phyloP scores from a whole-genome alignment of 2,797 vertebrate species.

The Halcyon smyrnensis region DNA sequence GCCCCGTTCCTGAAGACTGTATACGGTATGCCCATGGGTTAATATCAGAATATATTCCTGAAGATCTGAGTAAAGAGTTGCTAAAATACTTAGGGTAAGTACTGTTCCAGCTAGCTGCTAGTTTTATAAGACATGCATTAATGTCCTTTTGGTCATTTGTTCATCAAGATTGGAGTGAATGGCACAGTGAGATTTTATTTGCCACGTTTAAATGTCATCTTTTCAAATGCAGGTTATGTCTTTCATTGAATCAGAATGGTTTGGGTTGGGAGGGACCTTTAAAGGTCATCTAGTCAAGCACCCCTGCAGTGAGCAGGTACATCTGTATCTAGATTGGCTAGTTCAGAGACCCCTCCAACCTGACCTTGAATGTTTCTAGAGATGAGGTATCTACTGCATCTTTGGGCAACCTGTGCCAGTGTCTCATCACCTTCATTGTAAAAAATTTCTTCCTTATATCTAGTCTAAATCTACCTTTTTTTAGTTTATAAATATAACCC shows the following conservation, averaged over 20 bases:
- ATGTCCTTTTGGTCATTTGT: neutral
- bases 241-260: neutral
- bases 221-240: neutral
- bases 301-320: neutral
- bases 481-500: neutral
- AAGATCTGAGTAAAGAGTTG: slow-evolving; percentile 88
- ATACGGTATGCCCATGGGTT: slow-evolving; percentile 93
- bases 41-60: slow-evolving; percentile 92
- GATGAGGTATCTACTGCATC: neutral
- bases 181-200: neutral
- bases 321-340: neutral
- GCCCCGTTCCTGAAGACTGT: slow-evolving; percentile 83
- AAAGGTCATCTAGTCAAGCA: neutral
- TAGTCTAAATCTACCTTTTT: neutral
- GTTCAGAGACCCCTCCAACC: neutral
- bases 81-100: slow-evolving; percentile 88
- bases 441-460: neutral
- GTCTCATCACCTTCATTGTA: neutral
- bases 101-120: neutral
- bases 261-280: neutral
- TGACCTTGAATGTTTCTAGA: neutral
- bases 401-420: neutral
- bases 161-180: neutral
- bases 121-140: neutral
- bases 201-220: neutral